phyloP scores from a whole-genome alignment of 2,797 vertebrate genomes.

The Menidia menidia region DNA sequence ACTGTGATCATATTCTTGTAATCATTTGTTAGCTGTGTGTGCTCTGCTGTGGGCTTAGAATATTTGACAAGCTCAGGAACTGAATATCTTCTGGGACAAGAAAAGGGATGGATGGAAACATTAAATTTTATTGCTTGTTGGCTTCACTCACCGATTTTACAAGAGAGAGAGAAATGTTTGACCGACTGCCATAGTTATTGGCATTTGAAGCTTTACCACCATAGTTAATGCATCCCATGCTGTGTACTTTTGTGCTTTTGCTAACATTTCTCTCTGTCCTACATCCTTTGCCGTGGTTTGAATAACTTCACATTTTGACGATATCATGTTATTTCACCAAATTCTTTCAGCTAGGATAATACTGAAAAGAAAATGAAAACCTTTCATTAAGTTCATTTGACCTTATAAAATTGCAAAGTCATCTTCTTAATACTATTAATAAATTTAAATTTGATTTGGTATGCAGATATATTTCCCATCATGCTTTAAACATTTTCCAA shows the following conservation, averaged over 20 bases:
- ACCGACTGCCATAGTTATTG: conserved; percentile 1
- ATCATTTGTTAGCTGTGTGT: conserved; percentile 58
- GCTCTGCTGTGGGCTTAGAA: conserved; percentile 42
- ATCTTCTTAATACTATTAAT: no score
- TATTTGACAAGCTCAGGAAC: conserved; percentile 34
- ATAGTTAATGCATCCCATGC: conserved; percentile 13
- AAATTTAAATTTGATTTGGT: no score
- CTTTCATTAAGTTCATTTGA: no score
- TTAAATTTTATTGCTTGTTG: conserved; percentile 20
- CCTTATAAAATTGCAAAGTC: no score
- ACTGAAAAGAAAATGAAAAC: no score
- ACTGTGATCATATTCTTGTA: conserved; percentile 61
- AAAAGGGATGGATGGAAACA: conserved; percentile 27
- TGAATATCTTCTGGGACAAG: conserved; percentile 29
- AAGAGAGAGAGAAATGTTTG: conserved; percentile 1
- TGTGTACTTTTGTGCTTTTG: neutral
- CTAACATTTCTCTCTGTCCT: no score
- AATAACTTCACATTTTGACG: no score
- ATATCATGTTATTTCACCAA: neutral
- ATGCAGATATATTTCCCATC: no score
- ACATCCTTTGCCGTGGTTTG: no score
- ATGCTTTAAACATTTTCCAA: no score
- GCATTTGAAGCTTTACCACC: neutral
- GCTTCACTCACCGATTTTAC: conserved; percentile 18
- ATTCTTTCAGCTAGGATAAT: no score